phyloP scores from a whole-genome alignment of 2,797 vertebrate genomes.

The Tangara arthus region DNA sequence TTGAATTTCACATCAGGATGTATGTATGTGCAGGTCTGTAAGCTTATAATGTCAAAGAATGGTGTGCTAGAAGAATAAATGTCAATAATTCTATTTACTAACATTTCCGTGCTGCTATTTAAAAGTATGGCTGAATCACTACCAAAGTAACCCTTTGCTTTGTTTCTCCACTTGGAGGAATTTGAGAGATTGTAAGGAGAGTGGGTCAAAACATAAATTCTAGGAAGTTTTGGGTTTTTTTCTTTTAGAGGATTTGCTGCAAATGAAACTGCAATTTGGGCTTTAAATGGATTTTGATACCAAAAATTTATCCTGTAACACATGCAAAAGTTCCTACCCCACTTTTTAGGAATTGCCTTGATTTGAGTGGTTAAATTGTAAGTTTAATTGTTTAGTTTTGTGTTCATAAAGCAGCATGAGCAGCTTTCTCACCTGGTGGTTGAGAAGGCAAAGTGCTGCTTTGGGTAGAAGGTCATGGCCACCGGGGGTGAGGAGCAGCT shows the following conservation, averaged over 20 bases:
- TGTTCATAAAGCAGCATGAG: background rate
- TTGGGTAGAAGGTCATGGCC: background rate
- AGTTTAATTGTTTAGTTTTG: background rate
- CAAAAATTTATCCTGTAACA: background rate
- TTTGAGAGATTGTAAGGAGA: background rate
- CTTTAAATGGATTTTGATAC: background rate
- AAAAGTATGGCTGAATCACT: background rate
- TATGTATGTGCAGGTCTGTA: background rate
- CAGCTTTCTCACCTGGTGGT: background rate
- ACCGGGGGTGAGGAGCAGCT: background rate
- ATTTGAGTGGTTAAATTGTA: background rate
- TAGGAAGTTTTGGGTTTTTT: background rate
- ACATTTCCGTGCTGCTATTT: background rate
- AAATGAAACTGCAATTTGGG: background rate
- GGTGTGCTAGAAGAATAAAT: background rate
- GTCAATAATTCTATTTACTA: background rate
- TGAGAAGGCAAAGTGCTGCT: background rate
- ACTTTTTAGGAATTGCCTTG: background rate
- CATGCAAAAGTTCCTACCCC: background rate
- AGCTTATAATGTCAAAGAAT: background rate
- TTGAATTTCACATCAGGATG: background rate
- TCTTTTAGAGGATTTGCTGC: background rate
- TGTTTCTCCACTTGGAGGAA: background rate
- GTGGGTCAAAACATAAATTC: background rate
- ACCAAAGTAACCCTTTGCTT: background rate